A percentile compares a stretch with the other conserved stretches of the same genome.
phyloP scores from a whole-genome alignment of 2,797 vertebrate species.

The Gallinago stenura region DNA sequence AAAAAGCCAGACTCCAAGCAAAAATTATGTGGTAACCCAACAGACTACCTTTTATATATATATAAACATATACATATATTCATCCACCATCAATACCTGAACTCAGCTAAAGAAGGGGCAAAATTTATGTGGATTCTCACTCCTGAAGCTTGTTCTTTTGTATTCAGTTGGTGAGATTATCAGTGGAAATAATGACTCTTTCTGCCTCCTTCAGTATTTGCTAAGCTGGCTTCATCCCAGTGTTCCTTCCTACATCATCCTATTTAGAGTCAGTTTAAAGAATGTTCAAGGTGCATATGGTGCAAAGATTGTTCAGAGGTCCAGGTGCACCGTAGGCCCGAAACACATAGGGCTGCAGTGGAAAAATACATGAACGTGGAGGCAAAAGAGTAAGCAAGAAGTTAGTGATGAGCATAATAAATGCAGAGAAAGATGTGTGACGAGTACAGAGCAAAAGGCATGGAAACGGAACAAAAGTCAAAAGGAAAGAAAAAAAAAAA shows the following conservation, averaged over 20 bases:
- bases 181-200: constrained; percentile 11
- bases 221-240: constrained; percentile 4
- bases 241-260: not conserved
- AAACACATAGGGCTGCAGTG: not conserved
- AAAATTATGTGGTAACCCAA: not conserved
- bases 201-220: not conserved
- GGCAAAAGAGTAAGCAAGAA: not conserved
- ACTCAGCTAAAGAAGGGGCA: not conserved
- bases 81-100: not conserved
- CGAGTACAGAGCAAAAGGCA: not conserved
- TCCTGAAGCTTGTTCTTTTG: not conserved
- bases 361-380: not conserved
- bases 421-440: not conserved
- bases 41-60: not conserved
- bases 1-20: not conserved
- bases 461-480: not conserved
- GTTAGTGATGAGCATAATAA: not conserved
- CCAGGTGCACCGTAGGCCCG: not conserved
- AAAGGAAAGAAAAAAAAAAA: not conserved
- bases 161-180: not conserved
- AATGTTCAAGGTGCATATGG: not conserved
- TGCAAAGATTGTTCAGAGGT: not conserved
- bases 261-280: not conserved
- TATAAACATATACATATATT: not conserved
- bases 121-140: not conserved